A percentile compares a stretch with the other conserved stretches of the same genome.
phyloP scores from a whole-genome alignment of 2,113 vertebrate species.

The Cebidichthys violaceus region DNA sequence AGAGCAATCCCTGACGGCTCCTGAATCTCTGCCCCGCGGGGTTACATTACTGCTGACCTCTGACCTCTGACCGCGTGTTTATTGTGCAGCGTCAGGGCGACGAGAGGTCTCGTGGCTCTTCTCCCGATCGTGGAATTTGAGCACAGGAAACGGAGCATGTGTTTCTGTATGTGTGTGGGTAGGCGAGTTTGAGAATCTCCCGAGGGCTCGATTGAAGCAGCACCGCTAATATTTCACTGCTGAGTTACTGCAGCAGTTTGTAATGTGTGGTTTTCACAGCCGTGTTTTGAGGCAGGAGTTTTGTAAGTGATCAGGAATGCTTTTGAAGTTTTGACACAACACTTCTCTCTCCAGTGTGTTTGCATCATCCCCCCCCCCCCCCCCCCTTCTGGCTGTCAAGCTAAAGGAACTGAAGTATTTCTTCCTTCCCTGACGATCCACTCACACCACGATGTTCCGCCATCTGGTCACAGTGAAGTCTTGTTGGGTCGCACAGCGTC shows the following conservation, averaged over 20 bases:
- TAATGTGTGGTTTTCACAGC: conserved; percentile 41
- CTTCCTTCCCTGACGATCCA: background rate
- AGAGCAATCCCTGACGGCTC: background rate
- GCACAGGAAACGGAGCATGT: conserved; percentile 40
- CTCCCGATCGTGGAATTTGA: conserved; percentile 17
- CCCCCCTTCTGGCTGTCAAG: too few relatives aligned
- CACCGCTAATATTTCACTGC: conserved; percentile 41
- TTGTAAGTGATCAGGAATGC: conserved; percentile 79
- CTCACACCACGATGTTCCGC: conserved; percentile 39
- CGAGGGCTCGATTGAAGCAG: conserved; percentile 18
- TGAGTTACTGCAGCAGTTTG: conserved; percentile 18
- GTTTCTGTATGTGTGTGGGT: conserved; percentile 46
- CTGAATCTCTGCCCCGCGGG: conserved; percentile 3
- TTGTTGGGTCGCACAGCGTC: conserved; percentile 41
- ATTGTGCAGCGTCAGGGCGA: conserved; percentile 6
- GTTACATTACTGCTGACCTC: conserved; percentile 14
- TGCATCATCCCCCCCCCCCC: conserved; percentile 12
- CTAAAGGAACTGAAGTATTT: too few relatives aligned
- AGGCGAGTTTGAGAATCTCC: conserved; percentile 33
- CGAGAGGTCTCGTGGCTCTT: background rate
- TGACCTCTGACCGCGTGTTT: conserved; percentile 43
- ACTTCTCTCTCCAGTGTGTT: conserved; percentile 43
- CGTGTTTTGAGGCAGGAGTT: conserved; percentile 54
- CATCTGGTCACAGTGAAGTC: conserved; percentile 50
- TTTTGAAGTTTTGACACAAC: conserved; percentile 78